Percentiles rank a stretch among this genome's conserved stretches.
Conservation (phyloP, 23 tunicate species). For the Halocynthia roretzi region DNA sequence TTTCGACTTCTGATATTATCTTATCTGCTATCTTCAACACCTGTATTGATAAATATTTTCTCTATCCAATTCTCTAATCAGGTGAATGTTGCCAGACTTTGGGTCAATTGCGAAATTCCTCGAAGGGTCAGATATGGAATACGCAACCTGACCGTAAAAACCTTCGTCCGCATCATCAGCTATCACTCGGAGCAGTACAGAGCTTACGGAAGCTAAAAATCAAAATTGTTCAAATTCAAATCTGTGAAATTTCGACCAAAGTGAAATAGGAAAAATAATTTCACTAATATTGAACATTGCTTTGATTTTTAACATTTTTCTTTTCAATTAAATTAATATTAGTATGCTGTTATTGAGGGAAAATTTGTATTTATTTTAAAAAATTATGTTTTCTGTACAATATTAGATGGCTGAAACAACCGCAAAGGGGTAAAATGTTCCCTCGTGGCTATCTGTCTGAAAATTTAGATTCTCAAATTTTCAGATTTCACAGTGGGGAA, state of each 20-base stretch:
- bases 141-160: slow-evolving; percentile 30
- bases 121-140: slow-evolving; percentile 26
- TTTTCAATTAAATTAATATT: too few species aligned
- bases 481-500: too few species aligned
- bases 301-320: too few species aligned
- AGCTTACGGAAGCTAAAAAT: slow-evolving; percentile 27
- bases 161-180: slow-evolving; percentile 61
- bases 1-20: too few species aligned
- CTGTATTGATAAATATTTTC: slow-evolving; percentile 30
- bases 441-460: too few species aligned
- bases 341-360: too few species aligned
- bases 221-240: neutral
- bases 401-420: too few species aligned
- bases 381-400: too few species aligned
- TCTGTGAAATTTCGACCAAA: neutral
- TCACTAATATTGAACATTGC: too few species aligned
- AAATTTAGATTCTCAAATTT: too few species aligned
- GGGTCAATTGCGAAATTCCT: slow-evolving; percentile 33
- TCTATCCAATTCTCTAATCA: slow-evolving; percentile 33
- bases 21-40: neutral
- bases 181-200: slow-evolving; percentile 11
- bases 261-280: neutral
- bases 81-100: slow-evolving; percentile 26
- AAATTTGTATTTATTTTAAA: too few species aligned
- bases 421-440: too few species aligned